Evolutionary conservation across 1,140 invertebrate genomes (phyloP).

Genomic region (Zaprionus ghesquierei): DNA sequence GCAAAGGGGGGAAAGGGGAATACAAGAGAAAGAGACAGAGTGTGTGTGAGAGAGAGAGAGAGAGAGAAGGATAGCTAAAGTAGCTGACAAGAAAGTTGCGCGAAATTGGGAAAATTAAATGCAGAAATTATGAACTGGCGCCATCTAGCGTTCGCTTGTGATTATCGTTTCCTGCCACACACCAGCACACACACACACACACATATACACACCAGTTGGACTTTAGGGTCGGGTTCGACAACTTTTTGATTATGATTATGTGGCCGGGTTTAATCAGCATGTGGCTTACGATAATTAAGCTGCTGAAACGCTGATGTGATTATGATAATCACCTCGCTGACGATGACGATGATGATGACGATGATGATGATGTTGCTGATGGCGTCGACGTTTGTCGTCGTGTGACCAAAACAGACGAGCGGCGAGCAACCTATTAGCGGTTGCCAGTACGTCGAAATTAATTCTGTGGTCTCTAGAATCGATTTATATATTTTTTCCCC

Average conservation of each 20-base stretch:
- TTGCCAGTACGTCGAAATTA: conserved; percentile 15
- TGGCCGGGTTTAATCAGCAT: conserved; percentile 37
- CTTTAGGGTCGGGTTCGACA: conserved; percentile 24
- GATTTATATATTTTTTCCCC: background rate
- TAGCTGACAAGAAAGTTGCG: conserved; percentile 15
- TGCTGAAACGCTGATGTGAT: conserved; percentile 32
- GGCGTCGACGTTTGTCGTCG: background rate
- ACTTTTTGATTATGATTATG: conserved; percentile 53
- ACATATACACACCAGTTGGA: conserved; percentile 2
- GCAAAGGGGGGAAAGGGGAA: background rate
- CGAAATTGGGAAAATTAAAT: conserved; percentile 27
- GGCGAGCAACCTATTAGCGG: background rate
- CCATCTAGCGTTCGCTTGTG: conserved; percentile 32
- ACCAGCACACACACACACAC: conserved; percentile 6
- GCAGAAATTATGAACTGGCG: conserved; percentile 48
- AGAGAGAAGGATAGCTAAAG: background rate
- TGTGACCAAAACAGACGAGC: background rate
- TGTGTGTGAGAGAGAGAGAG: background rate
- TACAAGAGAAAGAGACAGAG: background rate
- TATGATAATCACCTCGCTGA: conserved; percentile 18
- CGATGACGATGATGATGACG: conserved; percentile 18
- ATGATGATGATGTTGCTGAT: background rate
- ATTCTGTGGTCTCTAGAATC: background rate
- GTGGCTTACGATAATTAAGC: conserved; percentile 44
- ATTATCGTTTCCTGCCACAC: conserved; percentile 15